These are phyloP conservation scores for Aldabrachelys gigantea DNA, from an alignment of 2,113 vertebrate genomes.

Conservation along the genomic window DNA sequence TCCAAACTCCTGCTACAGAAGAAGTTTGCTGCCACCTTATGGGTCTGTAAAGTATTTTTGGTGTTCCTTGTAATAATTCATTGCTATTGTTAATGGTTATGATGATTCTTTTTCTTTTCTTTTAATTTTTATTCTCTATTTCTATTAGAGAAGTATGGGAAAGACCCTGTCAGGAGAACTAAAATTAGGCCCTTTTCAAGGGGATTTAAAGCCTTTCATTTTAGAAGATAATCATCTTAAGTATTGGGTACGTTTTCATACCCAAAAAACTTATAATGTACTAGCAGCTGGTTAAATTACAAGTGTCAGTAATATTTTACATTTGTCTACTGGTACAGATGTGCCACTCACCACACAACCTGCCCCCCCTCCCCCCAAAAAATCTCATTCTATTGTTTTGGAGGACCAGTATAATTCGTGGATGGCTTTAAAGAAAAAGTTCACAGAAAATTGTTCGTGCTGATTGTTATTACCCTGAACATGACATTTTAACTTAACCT, in stretches of 20 bases:
- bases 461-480: neutral
- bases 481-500: neutral
- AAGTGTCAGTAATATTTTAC: neutral
- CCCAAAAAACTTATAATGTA: neutral
- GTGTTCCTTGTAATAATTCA: neutral
- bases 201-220: neutral
- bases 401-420: neutral
- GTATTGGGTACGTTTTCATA: neutral
- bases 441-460: neutral
- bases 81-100: neutral
- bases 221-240: neutral
- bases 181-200: neutral
- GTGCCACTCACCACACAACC: neutral
- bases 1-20: conserved; percentile 1
- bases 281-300: neutral
- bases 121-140: neutral
- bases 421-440: neutral
- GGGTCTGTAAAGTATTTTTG: conserved; percentile 56
- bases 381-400: neutral
- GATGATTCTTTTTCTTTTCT: neutral
- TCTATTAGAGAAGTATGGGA: neutral
- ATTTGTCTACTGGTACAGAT: neutral
- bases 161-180: neutral
- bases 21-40: conserved; percentile 81
- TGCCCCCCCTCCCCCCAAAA: neutral